Percentiles rank a stretch among this genome's conserved stretches.
Conservation (phyloP, 2,113 vertebrate genomes). For the Platysternon megacephalum region DNA sequence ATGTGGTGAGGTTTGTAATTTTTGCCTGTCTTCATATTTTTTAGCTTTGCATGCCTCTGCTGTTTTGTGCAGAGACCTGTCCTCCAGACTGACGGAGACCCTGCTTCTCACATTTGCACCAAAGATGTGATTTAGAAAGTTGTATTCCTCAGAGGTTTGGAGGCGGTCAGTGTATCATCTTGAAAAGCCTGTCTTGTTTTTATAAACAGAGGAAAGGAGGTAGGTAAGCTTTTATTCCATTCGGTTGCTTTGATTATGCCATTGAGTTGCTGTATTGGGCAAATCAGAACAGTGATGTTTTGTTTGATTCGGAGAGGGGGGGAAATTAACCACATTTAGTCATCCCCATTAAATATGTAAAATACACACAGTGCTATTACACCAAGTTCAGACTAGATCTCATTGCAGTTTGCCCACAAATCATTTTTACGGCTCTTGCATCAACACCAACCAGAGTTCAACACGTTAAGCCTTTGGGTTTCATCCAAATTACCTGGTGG, state of each 20-base stretch:
- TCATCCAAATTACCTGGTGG: background rate
- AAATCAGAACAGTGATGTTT: background rate
- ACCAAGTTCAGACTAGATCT: background rate
- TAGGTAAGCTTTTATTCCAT: background rate
- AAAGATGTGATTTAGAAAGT: background rate
- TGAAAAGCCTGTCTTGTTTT: constrained; percentile 74
- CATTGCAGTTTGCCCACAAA: background rate
- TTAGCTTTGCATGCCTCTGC: background rate
- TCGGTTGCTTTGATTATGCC: background rate
- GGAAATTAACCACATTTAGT: background rate
- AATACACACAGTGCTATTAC: background rate
- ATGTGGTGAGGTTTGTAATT: background rate
- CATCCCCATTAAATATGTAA: background rate
- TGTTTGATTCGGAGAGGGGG: background rate
- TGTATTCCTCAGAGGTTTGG: constrained; percentile 52
- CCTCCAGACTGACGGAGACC: background rate
- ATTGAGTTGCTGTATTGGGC: background rate
- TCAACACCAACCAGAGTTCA: background rate
- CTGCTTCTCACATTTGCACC: background rate
- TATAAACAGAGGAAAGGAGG: constrained; percentile 79
- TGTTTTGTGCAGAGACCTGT: background rate
- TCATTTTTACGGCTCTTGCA: background rate
- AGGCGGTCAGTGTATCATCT: constrained; percentile 20
- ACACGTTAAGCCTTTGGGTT: background rate
- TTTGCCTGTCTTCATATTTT: background rate